Base-by-base conservation (phyloP, 2,113 vertebrate species). In the Athene cunicularia region DNA sequence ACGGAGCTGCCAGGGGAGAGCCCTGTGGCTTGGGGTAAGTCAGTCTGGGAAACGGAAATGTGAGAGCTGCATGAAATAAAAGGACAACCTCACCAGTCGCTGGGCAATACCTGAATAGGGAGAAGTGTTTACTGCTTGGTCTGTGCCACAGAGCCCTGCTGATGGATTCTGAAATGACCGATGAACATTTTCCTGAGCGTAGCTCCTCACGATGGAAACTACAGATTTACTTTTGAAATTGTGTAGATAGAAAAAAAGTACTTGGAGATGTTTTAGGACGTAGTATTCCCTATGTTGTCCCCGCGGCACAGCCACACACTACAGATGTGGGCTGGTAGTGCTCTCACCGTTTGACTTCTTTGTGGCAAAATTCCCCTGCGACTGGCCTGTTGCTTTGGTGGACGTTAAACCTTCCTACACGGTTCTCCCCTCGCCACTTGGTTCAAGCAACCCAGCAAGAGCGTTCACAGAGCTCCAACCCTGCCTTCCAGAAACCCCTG, bases 1-100 rank as follows among this genome's bases (percentile, higher is more conserved):
- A 52, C 0, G 0, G 14, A 3, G 20, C 26, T 20, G 12, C 5
- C 5, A 23, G 43, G 21, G 11, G 55, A 73, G 24, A 45, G 14
- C 17, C 56, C 28, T 8, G n/a, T 27, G 13, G 24, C 17, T 28
- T 23, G 41, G 47, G 41, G 6, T 60, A 30, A 71, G 23, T 47
- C 16, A 9, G 58, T 12, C 37, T 19, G 1, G 3, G 12, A 12
- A 59, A 26, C 0, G 4, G 32, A 68, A 45, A 55, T 12, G 23
- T 0, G 3, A 77, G 23, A 64, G 26, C 14, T 9, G 2, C 9
- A 7, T 5, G 21, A 73, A 62, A 62, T 11, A 45, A 10, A 7
- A 7, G n/a, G 27, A 55, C 27, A 49, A 49, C 7, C 80, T 75
- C 62, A 59, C 26, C 3, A 2, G 3, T 32, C 28, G 21, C 9